phyloP scores from a whole-genome alignment of 1,140 invertebrate genomes.

The Hetaerina americana region DNA sequence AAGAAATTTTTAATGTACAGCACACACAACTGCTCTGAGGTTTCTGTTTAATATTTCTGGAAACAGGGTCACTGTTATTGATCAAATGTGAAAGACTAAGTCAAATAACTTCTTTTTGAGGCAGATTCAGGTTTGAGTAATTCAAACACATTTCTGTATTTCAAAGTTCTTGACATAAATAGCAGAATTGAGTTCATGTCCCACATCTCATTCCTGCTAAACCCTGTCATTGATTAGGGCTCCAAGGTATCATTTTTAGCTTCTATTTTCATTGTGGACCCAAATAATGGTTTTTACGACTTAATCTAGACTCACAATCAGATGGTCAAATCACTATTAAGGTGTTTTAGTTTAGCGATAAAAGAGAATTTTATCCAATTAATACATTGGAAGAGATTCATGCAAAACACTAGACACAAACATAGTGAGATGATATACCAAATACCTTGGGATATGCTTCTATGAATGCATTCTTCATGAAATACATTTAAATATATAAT shows the following conservation, averaged over 20 bases:
- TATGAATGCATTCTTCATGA: background rate
- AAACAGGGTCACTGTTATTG: background rate
- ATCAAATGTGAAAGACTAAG: background rate
- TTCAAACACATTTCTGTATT: background rate
- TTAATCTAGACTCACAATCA: background rate
- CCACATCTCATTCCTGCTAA: background rate
- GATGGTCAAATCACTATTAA: background rate
- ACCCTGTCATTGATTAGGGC: background rate
- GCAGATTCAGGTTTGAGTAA: background rate
- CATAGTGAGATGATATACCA: background rate
- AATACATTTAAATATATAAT: background rate
- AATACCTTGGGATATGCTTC: background rate
- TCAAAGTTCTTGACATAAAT: background rate
- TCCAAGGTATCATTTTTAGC: background rate
- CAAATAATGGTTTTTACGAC: background rate
- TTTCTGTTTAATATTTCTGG: background rate
- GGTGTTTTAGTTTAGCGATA: background rate
- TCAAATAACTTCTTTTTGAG: background rate
- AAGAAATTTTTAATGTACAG: background rate
- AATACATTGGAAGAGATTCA: background rate
- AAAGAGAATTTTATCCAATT: constrained; percentile 1
- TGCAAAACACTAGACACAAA: background rate
- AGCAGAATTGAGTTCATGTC: background rate
- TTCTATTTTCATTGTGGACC: background rate
- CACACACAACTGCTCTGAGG: background rate